Percentiles rank a stretch among this genome's conserved stretches.
These are phyloP conservation scores for Ethmia dodecea DNA, from an alignment of 2,888 invertebrate genomes.

Conservation along the genomic window DNA sequence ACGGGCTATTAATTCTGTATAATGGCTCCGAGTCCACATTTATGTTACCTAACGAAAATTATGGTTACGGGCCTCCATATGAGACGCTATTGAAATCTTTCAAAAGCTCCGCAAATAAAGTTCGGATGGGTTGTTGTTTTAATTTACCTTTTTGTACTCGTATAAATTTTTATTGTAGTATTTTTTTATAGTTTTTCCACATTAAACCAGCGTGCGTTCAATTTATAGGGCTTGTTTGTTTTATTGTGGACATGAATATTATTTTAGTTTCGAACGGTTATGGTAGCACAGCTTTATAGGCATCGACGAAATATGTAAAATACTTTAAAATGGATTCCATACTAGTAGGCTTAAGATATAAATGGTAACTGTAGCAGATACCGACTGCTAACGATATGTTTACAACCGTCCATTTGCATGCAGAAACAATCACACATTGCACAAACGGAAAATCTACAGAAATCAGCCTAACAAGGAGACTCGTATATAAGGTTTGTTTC, in stretches of 20 bases:
- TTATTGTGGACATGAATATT: conserved; percentile 11
- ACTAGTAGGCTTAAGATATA: conserved; percentile 38
- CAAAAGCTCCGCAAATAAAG: conserved; percentile 41
- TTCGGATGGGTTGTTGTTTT: conserved; percentile 34
- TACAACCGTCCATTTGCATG: conserved; percentile 58
- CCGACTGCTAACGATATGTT: conserved; percentile 37
- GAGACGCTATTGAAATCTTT: conserved; percentile 53
- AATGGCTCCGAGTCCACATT: conserved; percentile 58
- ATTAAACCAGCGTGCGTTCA: conserved; percentile 12
- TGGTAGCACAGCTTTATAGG: conserved; percentile 14
- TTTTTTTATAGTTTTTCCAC: conserved; percentile 10
- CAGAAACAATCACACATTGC: conserved; percentile 52
- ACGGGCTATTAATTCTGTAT: conserved; percentile 66
- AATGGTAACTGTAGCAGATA: conserved; percentile 54
- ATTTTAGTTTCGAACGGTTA: conserved; percentile 10
- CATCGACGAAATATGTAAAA: conserved; percentile 27
- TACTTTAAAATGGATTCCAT: conserved; percentile 33
- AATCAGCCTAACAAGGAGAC: conserved; percentile 60
- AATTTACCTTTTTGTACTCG: conserved; percentile 10
- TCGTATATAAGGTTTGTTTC: conserved; percentile 44
- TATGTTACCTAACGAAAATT: conserved; percentile 59
- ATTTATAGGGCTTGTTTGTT: conserved; percentile 12
- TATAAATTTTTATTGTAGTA: conserved; percentile 12
- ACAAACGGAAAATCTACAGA: conserved; percentile 54
- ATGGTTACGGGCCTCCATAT: conserved; percentile 39